Percentiles rank a stretch among this genome's conserved stretches.
phyloP scores from a whole-genome alignment of 2,113 vertebrate species.

The Lycaon pictus region DNA sequence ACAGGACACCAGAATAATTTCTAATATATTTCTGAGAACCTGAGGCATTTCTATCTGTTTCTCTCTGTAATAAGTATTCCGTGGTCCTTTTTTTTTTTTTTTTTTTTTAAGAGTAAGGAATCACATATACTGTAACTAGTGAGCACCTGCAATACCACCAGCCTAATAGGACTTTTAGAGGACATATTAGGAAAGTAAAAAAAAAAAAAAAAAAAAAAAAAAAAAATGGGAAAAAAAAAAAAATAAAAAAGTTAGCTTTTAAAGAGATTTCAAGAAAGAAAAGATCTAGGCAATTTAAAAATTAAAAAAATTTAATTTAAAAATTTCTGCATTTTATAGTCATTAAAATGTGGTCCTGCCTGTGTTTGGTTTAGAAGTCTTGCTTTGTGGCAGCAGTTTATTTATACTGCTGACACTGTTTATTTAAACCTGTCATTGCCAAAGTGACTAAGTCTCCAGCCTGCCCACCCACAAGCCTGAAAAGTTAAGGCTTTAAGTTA shows the following conservation, averaged over 20 bases:
- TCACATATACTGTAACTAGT: not conserved
- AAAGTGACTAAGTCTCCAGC: not conserved
- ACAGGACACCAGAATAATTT: not conserved
- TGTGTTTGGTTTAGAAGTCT: not conserved
- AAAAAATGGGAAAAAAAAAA: not conserved
- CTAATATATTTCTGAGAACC: not conserved
- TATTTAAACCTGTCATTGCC: constrained; percentile 53
- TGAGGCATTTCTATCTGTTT: not conserved
- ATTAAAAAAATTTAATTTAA: not conserved
- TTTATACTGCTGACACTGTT: constrained; percentile 17
- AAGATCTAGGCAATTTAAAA: not conserved
- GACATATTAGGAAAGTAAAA: not conserved
- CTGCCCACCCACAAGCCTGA: not conserved
- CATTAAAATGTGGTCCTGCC: not conserved
- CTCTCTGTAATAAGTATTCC: not conserved
- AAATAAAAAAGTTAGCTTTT: not conserved
- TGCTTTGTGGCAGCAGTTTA: not conserved
- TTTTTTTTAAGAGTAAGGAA: not conserved
- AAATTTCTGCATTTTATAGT: not conserved
- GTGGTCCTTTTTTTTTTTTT: not conserved
- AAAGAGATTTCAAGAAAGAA: constrained; percentile 24
- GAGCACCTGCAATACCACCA: not conserved
- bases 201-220: not conserved
- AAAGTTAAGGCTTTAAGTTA: not conserved
- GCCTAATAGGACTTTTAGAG: not conserved